Base-by-base conservation (phyloP, 2,888 invertebrate species). In the Xestobium rufovillosum region DNA sequence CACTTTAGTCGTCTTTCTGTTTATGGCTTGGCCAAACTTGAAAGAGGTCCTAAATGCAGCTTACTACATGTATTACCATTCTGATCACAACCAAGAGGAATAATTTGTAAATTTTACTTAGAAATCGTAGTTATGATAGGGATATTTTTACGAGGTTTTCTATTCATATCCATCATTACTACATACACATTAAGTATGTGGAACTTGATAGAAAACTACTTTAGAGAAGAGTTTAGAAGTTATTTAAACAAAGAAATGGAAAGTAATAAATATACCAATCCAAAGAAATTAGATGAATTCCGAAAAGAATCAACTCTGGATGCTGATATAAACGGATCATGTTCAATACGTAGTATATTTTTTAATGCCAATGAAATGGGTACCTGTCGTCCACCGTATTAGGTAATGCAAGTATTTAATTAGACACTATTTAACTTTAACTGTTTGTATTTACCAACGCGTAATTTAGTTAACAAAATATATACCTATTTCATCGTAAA, bases 1-100 rank as follows among this genome's bases (percentile, higher is more conserved):
- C 63, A 78, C 82, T 14, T 59, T 86, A 28, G 71, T 83, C 42
- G 67, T 85, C 47, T 75, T 86, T 42, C 65, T 82, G 9, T 79
- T 83, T 1, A 69, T 85, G 65, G 76, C 77, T 9, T 83, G 81
- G 74, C 85, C 87, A 1, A 78, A 80, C 47, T 65, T 86, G 47
- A 75, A 77, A 54, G 70, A 75, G 44, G 67, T 71, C 8, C 69
- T 73, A 39, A 65, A 68, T 33, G 71, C 61, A 12, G 45, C 69
- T 10, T 65, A 63, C 42, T 66, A 70, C 10, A 59, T 63, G 26
- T 59, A 53, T 16, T 55, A 51, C 25, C 47, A 23, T 19, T 35
- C 43, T 25, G 39, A 28, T 3, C 36, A 36, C 27, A 34, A 29
- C 27, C 30, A 26, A 26, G 28, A 51, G n/a, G n/a, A n/a, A n/a